Evolutionary conservation across 2,113 vertebrate genomes (phyloP), one percentile per base, ranked within the genome.

Genomic region (Oncorhynchus gorbuscha): DNA sequence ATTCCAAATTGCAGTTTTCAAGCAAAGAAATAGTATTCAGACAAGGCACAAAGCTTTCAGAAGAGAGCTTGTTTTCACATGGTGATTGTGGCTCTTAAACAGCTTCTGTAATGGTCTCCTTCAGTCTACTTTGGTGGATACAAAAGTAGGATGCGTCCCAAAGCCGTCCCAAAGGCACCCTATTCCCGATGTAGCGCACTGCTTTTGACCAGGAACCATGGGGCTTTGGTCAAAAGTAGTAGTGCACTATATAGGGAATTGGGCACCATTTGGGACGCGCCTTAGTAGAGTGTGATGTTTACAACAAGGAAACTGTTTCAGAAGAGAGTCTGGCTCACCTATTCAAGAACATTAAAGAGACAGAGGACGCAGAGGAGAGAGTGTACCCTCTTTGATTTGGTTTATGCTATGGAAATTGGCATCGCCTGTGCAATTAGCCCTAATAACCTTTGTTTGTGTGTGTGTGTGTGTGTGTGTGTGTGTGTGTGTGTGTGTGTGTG

Each of bases 351-450:
- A 86, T 90, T 85, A 90, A 89, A 83, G 72, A 76, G 71, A 39
- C 30, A 22, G n/a, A 24, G 73, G 32, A 69, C 74, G 82, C 55
- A 68, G 79, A 75, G n/a, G 73, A 70, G 71, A 82, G 84, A 87
- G 84, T 76, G 83, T 74, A 71, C 80, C 51, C 73, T 79, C 82
- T 93, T 93, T 92, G 84, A 91, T 92, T 91, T 81, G 85, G 86
- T 90, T 91, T 89, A 87, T 81, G 82, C 87, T 82, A 77, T 76
- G 83, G 90, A 87, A 92, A 91, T 88, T 89, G 14, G 89, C 83
- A 81, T 88, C 83, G 80, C 86, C 88, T 92, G 76, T 84, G 88
- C 90, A 94, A 89, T 90, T 90, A 90, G 86, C 81, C 82, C 75
- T 90, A 92, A 92, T 90, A 91, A 89, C 87, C 88, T 83, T 87